Base-by-base conservation (phyloP, 2,797 vertebrate genomes). In the Coreius guichenoti region DNA sequence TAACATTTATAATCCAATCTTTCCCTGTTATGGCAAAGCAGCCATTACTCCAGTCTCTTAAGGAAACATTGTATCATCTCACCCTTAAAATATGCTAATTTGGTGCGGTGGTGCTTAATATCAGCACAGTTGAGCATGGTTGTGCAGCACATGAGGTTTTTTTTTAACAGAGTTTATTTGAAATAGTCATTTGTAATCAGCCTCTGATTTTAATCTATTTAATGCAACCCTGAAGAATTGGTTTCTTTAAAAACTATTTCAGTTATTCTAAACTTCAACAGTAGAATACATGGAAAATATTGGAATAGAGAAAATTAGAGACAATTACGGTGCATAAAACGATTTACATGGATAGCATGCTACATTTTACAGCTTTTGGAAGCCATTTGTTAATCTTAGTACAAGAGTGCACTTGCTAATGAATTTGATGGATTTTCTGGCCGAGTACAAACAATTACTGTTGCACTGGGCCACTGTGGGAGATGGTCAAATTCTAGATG, bases 1-100 rank as follows among this genome's bases (percentile, higher is more conserved):
- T 16, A 11, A 16, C 21, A n/a, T 31, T 36, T 33, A 17, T 58
- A 9, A 58, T 39, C 21, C 13, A 39, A 3, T n/a, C 2, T 58
- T 39, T 16, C 31, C 21, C 1, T 56, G 21, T 58, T 14, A n/a
- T 17, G 33, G 31, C 31, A 23, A n/a, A 76, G 33, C 23, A 58
- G 23, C 12, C 33, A 0, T 39, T 58, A 39, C 75, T 26, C 33
- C 36, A 39, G 54, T 78, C 75, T 78, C 54, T 61, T 26, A 26
- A 61, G 51, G 26, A 58, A 61, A 43, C 23, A 17, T 26, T 43
- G 54, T 12, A 78, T 61, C 4, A 58, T 61, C 54, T 43, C 36
- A 43, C 8, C 54, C 54, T 61, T 78, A 29, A 78, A 78, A 78
- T 26, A 77, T 78, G 75, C 33, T 78, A 43, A 77, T 58, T 39